Conservation (phyloP, 2,888 invertebrate genomes). For the Disparrhopalites patrizii region DNA sequence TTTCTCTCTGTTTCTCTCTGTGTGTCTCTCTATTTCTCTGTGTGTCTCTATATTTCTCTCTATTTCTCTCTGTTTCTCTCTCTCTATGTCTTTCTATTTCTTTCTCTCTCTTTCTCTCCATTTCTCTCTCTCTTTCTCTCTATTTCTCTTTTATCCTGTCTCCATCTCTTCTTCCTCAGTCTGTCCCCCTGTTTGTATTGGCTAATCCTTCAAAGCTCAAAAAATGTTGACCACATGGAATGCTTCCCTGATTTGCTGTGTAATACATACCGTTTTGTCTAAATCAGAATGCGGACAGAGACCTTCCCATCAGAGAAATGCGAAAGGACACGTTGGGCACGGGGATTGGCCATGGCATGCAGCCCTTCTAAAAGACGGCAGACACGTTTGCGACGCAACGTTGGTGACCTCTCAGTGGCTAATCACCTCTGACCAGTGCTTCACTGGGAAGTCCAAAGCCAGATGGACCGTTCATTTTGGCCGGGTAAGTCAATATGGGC, state of each 20-base stretch:
- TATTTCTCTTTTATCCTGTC: too few relatives aligned
- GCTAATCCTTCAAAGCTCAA: too few relatives aligned
- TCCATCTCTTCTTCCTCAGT: too few relatives aligned
- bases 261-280: conserved; percentile 25
- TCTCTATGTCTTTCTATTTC: too few relatives aligned
- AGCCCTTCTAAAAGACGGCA: conserved; percentile 73
- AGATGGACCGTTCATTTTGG: conserved; percentile 47
- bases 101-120: too few relatives aligned
- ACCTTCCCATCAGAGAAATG: conserved; percentile 53
- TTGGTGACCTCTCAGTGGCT: conserved; percentile 78
- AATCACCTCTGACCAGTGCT: conserved; percentile 80
- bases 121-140: too few relatives aligned
- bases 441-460: conserved; percentile 58
- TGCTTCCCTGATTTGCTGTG: background rate
- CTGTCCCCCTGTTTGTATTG: too few relatives aligned
- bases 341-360: conserved; percentile 75
- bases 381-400: conserved; percentile 84
- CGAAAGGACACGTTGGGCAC: conserved; percentile 57
- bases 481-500: conserved; percentile 31
- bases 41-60: too few relatives aligned
- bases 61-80: too few relatives aligned
- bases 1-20: too few relatives aligned
- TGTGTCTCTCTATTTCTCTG: too few relatives aligned
- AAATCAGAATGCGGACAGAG: conserved; percentile 67
- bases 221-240: too few relatives aligned